Evolutionary conservation across 2,888 invertebrate species (phyloP), one percentile per base, ranked within the genome.

Genomic region (Zaprionus obscuricornis): DNA sequence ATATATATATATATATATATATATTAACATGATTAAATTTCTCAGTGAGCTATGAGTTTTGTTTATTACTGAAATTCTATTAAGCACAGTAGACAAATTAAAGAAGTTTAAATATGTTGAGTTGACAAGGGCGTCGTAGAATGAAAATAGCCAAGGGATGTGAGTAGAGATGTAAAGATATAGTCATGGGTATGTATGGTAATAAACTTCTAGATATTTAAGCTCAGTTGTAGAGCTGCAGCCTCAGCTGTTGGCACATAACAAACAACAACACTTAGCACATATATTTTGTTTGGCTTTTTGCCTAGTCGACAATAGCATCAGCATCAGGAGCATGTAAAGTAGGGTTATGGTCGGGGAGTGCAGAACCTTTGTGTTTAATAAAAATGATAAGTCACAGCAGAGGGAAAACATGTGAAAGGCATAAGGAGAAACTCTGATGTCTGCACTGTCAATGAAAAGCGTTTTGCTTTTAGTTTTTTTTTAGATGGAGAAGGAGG

Each of bases 381-480:
- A 70, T 73, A 70, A 74, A 70, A 73, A 67, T 74, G 73, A 70
- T 74, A 73, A 74, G 70, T 73, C 70, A 74, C 57, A 71, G 67
- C 36, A 47, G 39, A 70, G 60, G 54, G 67, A 70, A 71, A 57
- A 52, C 56, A 56, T 45, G 47, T 40, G 54, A 3, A 29, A 8
- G 10, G n/a, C 29, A 3, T 8, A 29, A 8, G 5, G 22, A 33
- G n/a, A 22, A 6, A 45, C 33, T 22, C n/a, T n/a, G n/a, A 52
- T 67, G 34, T 55, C 50, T 45, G 50, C 17, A 50, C 20, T 40
- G 34, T 11, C n/a, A n/a, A n/a, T n/a, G n/a, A n/a, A n/a, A n/a
- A n/a, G n/a, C n/a, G n/a, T n/a, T n/a, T n/a, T n/a, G n/a, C n/a
- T n/a, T n/a, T n/a, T n/a, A n/a, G n/a, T n/a, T n/a, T n/a, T n/a